Evolutionary conservation across 2,888 invertebrate genomes (phyloP), one percentile per base, ranked within the genome.

Genomic region (Amblyjoppa fuscipennis): DNA sequence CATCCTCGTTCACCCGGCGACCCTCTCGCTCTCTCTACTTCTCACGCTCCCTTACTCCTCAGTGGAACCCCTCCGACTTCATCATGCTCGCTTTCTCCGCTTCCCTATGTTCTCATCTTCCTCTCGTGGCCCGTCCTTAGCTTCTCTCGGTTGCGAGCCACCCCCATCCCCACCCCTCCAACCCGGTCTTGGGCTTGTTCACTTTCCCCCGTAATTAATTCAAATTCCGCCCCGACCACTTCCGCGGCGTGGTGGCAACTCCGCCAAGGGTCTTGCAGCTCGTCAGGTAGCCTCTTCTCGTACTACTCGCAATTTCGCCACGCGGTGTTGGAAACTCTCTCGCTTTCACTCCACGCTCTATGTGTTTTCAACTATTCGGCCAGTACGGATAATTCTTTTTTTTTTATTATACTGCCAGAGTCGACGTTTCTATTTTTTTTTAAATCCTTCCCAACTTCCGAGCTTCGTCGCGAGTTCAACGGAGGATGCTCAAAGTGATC

Each of bases 141-240:
- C 80, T 66, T 53, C 51, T 34, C 68, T 28, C 68, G 13, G 76
- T 61, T 80, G 76, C 69, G 70, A 68, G 75, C 78, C 78, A 59
- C 85, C 59, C 59, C 59, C n/a, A 69, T 73, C 79, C 61, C 83
- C 75, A 83, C 85, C 85, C 87, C 80, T 83, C 79, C 88, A 76
- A 85, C 81, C 74, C 83, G 86, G 87, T 86, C 86, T 87, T 83
- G 87, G 85, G 41, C 88, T 89, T 88, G 87, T 87, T 88, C 88
- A 87, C 88, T 88, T 89, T 87, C 88, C 86, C 86, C 83, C 86
- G 89, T 88, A 91, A 92, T 91, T 91, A 91, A 91, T 91, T 92
- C 88, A 90, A 90, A 91, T 91, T 91, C 90, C 90, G 85, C 87
- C 86, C 85, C 89, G 87, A 86, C 86, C 83, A 86, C 86, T 86